These are phyloP conservation scores for Tuberolachnus salignus DNA, from an alignment of 2,888 invertebrate species.

Conservation along the genomic window DNA sequence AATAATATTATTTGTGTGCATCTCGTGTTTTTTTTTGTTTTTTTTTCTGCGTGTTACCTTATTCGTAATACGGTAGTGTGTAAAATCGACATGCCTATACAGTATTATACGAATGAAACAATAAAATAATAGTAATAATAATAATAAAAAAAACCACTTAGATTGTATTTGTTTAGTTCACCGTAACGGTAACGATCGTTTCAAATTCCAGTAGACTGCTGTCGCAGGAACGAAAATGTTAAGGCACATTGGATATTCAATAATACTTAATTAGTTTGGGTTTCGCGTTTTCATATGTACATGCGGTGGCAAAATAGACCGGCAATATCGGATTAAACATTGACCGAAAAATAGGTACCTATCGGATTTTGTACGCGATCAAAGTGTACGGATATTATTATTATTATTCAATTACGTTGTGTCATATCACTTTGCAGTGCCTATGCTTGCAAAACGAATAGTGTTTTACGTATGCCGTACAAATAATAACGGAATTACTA, in stretches of 20 bases:
- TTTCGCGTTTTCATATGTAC: too few species aligned
- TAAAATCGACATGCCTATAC: not conserved
- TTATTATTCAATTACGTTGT: too few species aligned
- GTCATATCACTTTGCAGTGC: too few species aligned
- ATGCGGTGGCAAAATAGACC: not conserved
- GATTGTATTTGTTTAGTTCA: conserved; percentile 1
- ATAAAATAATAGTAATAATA: not conserved
- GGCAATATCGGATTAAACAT: not conserved
- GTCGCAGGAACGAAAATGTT: not conserved
- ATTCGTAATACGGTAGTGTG: not conserved
- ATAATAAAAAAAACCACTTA: not conserved
- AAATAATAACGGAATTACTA: too few species aligned
- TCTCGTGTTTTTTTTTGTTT: not conserved
- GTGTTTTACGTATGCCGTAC: too few species aligned
- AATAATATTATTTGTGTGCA: not conserved
- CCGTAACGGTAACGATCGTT: not conserved
- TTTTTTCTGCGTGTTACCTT: too few species aligned
- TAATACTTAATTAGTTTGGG: not conserved
- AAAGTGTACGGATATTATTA: too few species aligned
- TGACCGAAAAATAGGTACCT: too few species aligned
- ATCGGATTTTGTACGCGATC: too few species aligned
- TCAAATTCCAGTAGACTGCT: not conserved
- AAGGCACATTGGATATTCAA: not conserved
- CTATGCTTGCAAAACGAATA: too few species aligned
- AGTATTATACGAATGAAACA: not conserved